phyloP scores from a whole-genome alignment of 2,888 invertebrate species.

The Quadriops clusia region DNA sequence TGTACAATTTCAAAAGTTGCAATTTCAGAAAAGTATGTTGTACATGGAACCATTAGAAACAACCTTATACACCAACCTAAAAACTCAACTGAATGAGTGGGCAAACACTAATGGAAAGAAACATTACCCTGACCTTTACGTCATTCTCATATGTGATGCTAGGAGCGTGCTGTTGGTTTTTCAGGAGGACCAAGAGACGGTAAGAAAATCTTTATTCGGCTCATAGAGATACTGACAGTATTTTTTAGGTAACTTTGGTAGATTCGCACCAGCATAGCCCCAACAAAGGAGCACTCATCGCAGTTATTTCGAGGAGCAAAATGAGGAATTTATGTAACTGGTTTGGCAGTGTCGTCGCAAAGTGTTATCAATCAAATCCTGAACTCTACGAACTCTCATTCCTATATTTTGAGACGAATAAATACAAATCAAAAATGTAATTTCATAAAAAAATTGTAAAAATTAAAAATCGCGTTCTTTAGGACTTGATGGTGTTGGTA shows the following conservation, averaged over 20 bases:
- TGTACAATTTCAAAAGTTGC: too few relatives aligned
- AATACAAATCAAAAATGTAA: too few relatives aligned
- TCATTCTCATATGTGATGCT: conserved; percentile 41
- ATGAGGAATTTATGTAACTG: conserved; percentile 38
- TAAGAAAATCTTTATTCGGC: too few relatives aligned
- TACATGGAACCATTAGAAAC: conserved; percentile 35
- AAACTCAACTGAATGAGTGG: conserved; percentile 36
- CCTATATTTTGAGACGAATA: conserved; percentile 31
- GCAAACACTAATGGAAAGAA: conserved; percentile 23
- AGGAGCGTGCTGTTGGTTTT: conserved; percentile 41
- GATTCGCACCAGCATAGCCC: conserved; percentile 39
- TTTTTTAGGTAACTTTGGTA: conserved; percentile 37
- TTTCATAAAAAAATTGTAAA: too few relatives aligned
- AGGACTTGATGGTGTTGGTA: too few relatives aligned
- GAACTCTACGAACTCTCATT: conserved; percentile 41
- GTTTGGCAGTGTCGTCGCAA: conserved; percentile 33
- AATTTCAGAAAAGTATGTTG: conserved; percentile 38
- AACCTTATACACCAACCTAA: conserved; percentile 36
- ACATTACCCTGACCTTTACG: conserved; percentile 32
- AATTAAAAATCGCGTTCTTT: too few relatives aligned
- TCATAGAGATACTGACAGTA: not conserved
- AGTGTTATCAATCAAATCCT: conserved; percentile 35
- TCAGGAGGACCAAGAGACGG: conserved; percentile 34
- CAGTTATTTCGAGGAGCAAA: conserved; percentile 32
- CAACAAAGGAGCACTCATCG: conserved; percentile 39